Conservation (phyloP, 2,888 invertebrate genomes). For the Azorinus chamasolen region DNA sequence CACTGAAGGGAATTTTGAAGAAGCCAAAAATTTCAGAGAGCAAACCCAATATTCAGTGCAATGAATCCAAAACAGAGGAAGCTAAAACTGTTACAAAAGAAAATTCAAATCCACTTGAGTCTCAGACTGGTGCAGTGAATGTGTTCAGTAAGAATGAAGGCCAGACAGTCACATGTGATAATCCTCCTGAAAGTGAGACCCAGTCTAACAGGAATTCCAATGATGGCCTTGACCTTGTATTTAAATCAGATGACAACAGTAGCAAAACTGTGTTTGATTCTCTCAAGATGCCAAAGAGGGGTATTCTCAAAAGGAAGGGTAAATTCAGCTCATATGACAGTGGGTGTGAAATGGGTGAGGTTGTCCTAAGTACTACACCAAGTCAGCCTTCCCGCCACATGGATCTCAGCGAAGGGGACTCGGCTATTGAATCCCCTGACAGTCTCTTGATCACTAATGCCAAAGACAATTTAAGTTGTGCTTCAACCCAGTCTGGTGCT, state of each 20-base stretch:
- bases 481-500: slow-evolving; percentile 32
- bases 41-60: slow-evolving; percentile 35
- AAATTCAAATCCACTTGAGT: slow-evolving; percentile 29
- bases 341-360: slow-evolving; percentile 75
- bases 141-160: slow-evolving; percentile 17
- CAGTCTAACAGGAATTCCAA: slow-evolving; percentile 7
- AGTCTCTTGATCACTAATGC: slow-evolving; percentile 10
- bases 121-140: slow-evolving; percentile 34
- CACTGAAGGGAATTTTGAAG: slow-evolving; percentile 71
- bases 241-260: neutral
- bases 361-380: slow-evolving; percentile 48
- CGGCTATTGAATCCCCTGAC: slow-evolving; percentile 58
- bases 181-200: slow-evolving; percentile 8
- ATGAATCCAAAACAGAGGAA: slow-evolving; percentile 29
- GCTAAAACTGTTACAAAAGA: slow-evolving; percentile 33
- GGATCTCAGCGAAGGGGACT: slow-evolving; percentile 65
- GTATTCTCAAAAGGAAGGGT: slow-evolving; percentile 81
- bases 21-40: slow-evolving; percentile 66
- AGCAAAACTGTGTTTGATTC: slow-evolving; percentile 76
- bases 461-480: slow-evolving; percentile 20
- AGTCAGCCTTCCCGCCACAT: slow-evolving; percentile 31
- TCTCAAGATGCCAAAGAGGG: slow-evolving; percentile 78
- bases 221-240: too few relatives aligned
- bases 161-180: slow-evolving; percentile 8
- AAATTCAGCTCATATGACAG: slow-evolving; percentile 80